phyloP scores from a whole-genome alignment of 2,797 vertebrate species.

The Diplodus puntazzo region DNA sequence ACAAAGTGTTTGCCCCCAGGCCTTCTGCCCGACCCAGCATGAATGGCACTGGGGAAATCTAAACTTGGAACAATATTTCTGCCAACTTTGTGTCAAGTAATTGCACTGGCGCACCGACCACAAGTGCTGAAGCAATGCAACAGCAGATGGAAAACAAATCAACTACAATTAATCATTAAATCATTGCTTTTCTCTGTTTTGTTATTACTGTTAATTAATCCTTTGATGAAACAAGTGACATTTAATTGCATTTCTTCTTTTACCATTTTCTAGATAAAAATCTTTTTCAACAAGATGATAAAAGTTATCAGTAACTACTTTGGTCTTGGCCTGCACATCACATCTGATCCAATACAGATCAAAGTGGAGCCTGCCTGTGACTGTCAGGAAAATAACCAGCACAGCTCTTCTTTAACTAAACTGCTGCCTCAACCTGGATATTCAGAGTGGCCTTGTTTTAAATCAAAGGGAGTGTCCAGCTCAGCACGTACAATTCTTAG shows the following conservation, averaged over 20 bases:
- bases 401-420: neutral
- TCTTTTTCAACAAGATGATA: too few species aligned
- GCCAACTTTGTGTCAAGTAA: neutral
- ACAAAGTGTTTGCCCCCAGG: neutral
- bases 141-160: neutral
- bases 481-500: slow-evolving; percentile 90
- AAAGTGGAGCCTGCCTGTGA: neutral
- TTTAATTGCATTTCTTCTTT: neutral
- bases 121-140: neutral
- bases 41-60: neutral
- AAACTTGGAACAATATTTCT: neutral
- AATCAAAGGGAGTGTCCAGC: too few species aligned
- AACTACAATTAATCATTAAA: neutral
- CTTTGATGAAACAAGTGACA: too few species aligned
- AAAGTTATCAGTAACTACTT: neutral
- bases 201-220: neutral
- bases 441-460: neutral
- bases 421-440: neutral
- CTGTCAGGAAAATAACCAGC: neutral
- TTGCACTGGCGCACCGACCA: neutral
- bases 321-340: neutral
- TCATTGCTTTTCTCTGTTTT: neutral
- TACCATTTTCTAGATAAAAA: neutral
- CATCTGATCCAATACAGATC: neutral
- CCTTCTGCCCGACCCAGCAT: neutral